Evolutionary conservation across 2,113 vertebrate species (phyloP).

Genomic region (Saccopteryx bilineata): DNA sequence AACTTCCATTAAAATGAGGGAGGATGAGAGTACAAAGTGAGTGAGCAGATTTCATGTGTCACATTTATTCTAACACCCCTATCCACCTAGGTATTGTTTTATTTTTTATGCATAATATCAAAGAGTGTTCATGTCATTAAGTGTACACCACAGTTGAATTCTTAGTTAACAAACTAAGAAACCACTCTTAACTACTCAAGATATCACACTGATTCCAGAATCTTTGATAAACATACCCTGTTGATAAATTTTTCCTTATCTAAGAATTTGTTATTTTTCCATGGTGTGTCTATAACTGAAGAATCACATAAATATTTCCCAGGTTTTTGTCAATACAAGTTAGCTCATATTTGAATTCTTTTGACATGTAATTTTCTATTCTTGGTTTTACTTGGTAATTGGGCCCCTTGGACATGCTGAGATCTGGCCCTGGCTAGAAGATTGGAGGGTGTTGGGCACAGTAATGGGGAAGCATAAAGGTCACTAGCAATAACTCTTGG

Average conservation of each 20-base stretch:
- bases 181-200: neutral
- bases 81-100: neutral
- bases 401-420: neutral
- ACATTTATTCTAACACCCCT: neutral
- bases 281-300: neutral
- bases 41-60: neutral
- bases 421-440: neutral
- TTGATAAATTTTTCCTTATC: neutral
- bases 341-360: neutral
- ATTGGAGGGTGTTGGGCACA: neutral
- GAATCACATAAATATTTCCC: neutral
- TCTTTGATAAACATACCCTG: neutral
- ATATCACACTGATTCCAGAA: neutral
- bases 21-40: neutral
- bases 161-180: conserved; percentile 7
- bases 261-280: neutral
- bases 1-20: neutral
- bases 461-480: neutral
- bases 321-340: neutral
- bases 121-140: neutral
- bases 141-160: neutral
- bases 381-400: neutral
- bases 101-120: neutral
- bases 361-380: neutral
- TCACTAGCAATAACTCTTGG: neutral